A percentile compares a stretch with the other conserved stretches of the same genome.
Evolutionary conservation across 2,888 invertebrate species (phyloP).

Genomic region (Drosophila rellima): DNA sequence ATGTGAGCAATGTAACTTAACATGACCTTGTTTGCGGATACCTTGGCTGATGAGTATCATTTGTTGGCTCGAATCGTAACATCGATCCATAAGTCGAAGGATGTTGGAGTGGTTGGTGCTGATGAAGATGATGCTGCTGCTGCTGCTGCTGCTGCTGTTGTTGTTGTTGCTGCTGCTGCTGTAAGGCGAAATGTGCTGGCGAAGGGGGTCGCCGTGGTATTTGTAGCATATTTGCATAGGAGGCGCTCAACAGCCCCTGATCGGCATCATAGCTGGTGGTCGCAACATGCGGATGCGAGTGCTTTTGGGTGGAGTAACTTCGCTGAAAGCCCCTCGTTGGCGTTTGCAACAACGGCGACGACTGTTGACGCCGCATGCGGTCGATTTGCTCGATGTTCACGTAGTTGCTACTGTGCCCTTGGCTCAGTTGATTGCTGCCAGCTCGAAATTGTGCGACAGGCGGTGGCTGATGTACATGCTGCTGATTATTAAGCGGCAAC

Average conservation of each 20-base stretch:
- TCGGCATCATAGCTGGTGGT: constrained; percentile 79
- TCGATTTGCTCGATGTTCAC: constrained; percentile 88
- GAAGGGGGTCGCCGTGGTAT: constrained; percentile 68
- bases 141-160: constrained; percentile 68
- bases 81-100: constrained; percentile 66
- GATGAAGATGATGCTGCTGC: constrained; percentile 53
- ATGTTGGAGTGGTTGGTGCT: constrained; percentile 55
- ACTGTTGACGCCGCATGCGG: constrained; percentile 86
- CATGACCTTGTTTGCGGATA: constrained; percentile 59
- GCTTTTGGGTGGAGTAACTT: constrained; percentile 83
- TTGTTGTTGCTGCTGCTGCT: constrained; percentile 63
- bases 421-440: constrained; percentile 64
- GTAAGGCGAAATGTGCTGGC: constrained; percentile 71
- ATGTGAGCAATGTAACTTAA: neutral
- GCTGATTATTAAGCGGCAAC: constrained; percentile 68
- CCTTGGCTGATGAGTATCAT: constrained; percentile 62
- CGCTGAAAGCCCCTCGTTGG: constrained; percentile 84
- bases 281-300: constrained; percentile 68
- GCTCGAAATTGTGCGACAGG: constrained; percentile 61
- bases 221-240: constrained; percentile 79
- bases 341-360: constrained; percentile 81
- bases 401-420: constrained; percentile 84
- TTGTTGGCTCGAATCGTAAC: constrained; percentile 59
- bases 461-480: constrained; percentile 13
- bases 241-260: constrained; percentile 59